phyloP scores from a whole-genome alignment of 1,140 invertebrate genomes.

The Arion vulgaris region DNA sequence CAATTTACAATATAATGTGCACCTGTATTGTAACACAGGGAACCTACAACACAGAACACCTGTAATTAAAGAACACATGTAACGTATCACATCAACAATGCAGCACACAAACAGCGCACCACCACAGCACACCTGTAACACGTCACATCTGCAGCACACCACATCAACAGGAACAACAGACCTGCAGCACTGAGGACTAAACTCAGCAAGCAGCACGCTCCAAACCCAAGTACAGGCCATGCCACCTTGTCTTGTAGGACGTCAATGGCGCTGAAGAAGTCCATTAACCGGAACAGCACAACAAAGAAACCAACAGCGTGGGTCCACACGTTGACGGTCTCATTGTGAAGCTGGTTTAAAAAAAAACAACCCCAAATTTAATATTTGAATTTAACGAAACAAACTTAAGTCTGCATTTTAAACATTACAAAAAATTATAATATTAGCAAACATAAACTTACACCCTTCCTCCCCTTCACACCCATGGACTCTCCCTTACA shows the following conservation, averaged over 20 bases:
- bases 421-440: too few relatives aligned
- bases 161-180: background rate
- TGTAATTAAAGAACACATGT: too few relatives aligned
- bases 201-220: constrained; percentile 9
- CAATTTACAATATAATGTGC: too few relatives aligned
- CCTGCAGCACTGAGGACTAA: constrained; percentile 20
- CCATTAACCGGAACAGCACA: constrained; percentile 33
- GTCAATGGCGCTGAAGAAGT: constrained; percentile 48
- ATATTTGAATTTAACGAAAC: background rate
- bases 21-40: too few relatives aligned
- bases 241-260: constrained; percentile 46
- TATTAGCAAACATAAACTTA: too few relatives aligned
- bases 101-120: too few relatives aligned
- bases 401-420: too few relatives aligned
- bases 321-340: constrained; percentile 70
- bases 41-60: too few relatives aligned
- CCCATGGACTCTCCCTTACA: too few relatives aligned
- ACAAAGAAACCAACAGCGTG: constrained; percentile 63
- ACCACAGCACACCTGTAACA: too few relatives aligned
- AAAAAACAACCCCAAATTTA: background rate
- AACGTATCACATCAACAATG: too few relatives aligned
- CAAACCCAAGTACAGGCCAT: constrained; percentile 29
- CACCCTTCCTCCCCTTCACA: too few relatives aligned
- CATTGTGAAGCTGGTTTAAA: constrained; percentile 68
- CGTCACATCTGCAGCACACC: background rate